Percentiles rank a stretch among this genome's conserved stretches.
phyloP scores from a whole-genome alignment of 1,140 invertebrate species.

The Cherax quadricarinatus region DNA sequence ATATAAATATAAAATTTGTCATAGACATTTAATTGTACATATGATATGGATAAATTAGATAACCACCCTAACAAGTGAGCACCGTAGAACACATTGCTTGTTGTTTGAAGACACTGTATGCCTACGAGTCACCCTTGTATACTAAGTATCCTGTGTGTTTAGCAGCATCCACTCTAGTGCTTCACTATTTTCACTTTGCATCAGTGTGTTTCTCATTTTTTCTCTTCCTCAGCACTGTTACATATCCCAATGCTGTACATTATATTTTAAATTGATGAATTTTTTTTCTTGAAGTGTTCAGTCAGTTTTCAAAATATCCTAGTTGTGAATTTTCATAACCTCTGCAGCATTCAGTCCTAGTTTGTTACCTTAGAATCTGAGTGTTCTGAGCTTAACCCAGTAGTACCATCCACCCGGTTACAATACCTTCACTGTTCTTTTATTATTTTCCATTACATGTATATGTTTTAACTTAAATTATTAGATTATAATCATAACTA shows the following conservation, averaged over 20 bases:
- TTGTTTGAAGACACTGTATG: background rate
- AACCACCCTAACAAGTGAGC: background rate
- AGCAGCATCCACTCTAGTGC: background rate
- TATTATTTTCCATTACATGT: background rate
- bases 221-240: background rate
- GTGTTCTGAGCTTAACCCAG: background rate
- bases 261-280: no score
- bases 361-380: no score
- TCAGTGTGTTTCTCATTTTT: background rate
- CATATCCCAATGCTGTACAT: background rate
- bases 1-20: background rate
- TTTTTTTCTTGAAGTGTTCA: background rate
- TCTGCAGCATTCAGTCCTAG: no score
- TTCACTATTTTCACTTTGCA: background rate
- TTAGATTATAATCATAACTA: no score
- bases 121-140: background rate
- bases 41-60: background rate
- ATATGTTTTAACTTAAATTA: no score
- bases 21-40: background rate
- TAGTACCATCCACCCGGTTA: background rate
- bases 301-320: background rate
- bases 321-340: background rate
- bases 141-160: background rate
- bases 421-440: background rate
- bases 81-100: background rate